These are phyloP conservation scores for Lordiphosa collinella DNA, from an alignment of 1,140 invertebrate species.

Conservation along the genomic window DNA sequence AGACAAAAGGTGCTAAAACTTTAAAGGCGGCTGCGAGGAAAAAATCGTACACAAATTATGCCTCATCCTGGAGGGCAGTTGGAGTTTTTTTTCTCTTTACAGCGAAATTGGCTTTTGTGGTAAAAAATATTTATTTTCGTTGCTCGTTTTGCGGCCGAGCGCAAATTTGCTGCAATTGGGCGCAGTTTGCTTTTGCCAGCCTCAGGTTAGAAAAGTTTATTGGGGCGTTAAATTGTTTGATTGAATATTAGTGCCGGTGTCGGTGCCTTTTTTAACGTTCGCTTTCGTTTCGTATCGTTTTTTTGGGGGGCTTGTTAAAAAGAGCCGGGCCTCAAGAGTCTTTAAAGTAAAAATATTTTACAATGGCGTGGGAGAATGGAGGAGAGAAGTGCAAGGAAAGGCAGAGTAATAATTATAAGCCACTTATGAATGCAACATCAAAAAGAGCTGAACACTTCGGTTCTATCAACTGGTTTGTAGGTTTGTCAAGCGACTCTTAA, in stretches of 20 bases:
- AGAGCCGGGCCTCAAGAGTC: not conserved
- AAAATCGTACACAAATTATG: not conserved
- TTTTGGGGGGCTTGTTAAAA: constrained; percentile 1
- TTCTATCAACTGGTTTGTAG: no score
- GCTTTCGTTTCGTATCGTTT: constrained; percentile 9
- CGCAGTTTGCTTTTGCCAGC: constrained; percentile 33
- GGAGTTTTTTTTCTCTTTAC: constrained; percentile 13
- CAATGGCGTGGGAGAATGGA: not conserved
- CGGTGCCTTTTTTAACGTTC: constrained; percentile 24
- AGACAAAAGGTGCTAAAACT: constrained; percentile 51
- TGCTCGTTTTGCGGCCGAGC: constrained; percentile 18
- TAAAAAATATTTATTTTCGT: constrained; percentile 31
- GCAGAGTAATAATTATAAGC: no score
- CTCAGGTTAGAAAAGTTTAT: constrained; percentile 65
- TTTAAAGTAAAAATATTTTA: constrained; percentile 3
- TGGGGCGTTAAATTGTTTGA: constrained; percentile 70
- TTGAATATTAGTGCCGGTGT: constrained; percentile 61
- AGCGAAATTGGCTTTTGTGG: constrained; percentile 45
- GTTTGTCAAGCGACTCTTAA: no score
- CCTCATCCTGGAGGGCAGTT: constrained; percentile 32
- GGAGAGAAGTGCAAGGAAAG: not conserved
- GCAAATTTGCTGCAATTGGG: constrained; percentile 70
- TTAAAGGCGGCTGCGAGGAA: constrained; percentile 36
- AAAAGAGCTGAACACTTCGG: no score
- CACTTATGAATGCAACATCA: no score